phyloP scores from a whole-genome alignment of 2,797 vertebrate genomes.

The Astyanax mexicanus region DNA sequence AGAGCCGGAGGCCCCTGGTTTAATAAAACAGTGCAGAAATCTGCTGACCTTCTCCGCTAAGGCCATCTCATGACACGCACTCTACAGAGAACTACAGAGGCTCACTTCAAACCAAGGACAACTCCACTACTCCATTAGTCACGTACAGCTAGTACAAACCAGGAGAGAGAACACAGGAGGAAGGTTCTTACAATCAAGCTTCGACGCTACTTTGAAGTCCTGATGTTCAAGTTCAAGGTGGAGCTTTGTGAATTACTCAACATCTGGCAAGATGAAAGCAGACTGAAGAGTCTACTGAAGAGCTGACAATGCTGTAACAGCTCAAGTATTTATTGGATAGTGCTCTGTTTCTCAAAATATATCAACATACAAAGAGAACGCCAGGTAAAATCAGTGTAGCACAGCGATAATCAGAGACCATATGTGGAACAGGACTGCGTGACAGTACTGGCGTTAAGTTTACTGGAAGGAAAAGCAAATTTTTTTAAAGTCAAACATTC shows the following conservation, averaged over 20 bases:
- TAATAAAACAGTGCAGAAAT: conserved; percentile 44
- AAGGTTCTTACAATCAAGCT: conserved; percentile 3
- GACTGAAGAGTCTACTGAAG: neutral
- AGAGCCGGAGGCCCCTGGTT: neutral
- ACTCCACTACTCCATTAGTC: conserved; percentile 5
- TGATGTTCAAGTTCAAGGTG: conserved; percentile 17
- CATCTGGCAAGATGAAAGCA: conserved; percentile 36
- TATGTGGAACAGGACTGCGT: neutral
- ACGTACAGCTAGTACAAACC: neutral
- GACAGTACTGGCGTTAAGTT: conserved; percentile 1
- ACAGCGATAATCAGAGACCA: neutral
- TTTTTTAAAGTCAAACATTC: neutral
- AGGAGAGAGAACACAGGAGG: neutral
- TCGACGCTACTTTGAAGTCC: conserved; percentile 25
- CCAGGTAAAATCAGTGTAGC: neutral
- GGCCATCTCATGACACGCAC: conserved; percentile 1
- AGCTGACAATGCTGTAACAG: neutral
- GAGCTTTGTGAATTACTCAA: conserved; percentile 24
- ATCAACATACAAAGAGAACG: neutral
- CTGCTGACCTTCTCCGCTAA: conserved; percentile 22
- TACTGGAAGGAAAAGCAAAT: conserved; percentile 23
- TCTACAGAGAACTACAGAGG: neutral
- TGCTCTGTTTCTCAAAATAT: neutral
- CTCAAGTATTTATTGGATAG: neutral
- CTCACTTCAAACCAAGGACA: neutral